phyloP scores from a whole-genome alignment of 2,113 vertebrate species.

The Onychostruthus taczanowskii region DNA sequence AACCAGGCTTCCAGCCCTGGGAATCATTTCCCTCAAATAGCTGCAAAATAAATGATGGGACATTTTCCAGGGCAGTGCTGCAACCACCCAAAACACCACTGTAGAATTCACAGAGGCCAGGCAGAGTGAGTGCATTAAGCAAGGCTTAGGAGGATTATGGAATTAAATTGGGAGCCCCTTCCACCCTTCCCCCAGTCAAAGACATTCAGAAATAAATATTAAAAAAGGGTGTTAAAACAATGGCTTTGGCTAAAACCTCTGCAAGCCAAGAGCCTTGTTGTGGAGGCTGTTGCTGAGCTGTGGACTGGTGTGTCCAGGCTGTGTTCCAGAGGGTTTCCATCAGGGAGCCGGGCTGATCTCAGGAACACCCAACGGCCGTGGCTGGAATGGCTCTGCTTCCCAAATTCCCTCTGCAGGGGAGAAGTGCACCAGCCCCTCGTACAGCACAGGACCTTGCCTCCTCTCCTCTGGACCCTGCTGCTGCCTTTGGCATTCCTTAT shows the following conservation, averaged over 20 bases:
- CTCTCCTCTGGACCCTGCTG: not conserved
- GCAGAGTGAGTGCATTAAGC: slow-evolving; percentile 19
- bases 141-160: slow-evolving; percentile 51
- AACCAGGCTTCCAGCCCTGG: not conserved
- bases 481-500: not conserved
- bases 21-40: not conserved
- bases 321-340: not conserved
- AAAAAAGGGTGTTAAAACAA: not conserved
- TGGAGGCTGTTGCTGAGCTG: not conserved
- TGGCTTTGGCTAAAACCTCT: not conserved
- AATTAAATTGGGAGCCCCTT: slow-evolving; percentile 56
- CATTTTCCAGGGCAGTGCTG: not conserved
- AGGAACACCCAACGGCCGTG: not conserved
- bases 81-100: not conserved
- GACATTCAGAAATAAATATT: not conserved
- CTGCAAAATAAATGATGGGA: slow-evolving; percentile 43
- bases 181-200: slow-evolving; percentile 36
- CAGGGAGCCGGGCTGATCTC: not conserved
- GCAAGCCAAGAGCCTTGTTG: not conserved
- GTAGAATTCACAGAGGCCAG: not conserved
- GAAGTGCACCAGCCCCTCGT: rapidly evolving
- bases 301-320: not conserved
- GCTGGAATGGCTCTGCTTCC: not conserved
- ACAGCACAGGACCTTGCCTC: not conserved
- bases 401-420: not conserved